phyloP scores from a whole-genome alignment of 2,888 invertebrate species.

The Oscheius sp. region DNA sequence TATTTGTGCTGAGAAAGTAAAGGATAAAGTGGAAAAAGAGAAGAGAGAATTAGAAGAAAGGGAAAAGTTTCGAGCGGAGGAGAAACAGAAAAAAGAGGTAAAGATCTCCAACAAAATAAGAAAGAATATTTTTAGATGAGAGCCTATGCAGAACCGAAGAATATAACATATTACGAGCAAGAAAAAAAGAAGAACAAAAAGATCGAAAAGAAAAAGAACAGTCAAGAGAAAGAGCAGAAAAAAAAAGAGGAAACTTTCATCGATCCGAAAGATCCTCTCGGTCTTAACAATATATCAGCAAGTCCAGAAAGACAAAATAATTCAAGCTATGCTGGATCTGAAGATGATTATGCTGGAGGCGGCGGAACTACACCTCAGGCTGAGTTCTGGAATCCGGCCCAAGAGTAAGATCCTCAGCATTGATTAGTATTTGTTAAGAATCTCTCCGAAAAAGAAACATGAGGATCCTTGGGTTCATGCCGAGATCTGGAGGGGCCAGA shows the following conservation, averaged over 20 bases:
- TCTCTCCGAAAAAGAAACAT: too few species aligned
- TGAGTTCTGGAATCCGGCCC: background rate
- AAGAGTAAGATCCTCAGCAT: background rate
- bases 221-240: background rate
- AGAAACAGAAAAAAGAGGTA: slow-evolving; percentile 22
- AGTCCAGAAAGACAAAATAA: background rate
- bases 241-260: background rate
- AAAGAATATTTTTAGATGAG: background rate
- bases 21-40: slow-evolving; percentile 25
- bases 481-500: slow-evolving; percentile 36
- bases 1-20: slow-evolving; percentile 42
- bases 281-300: background rate
- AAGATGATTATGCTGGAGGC: slow-evolving; percentile 5
- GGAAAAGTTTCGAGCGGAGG: slow-evolving; percentile 28
- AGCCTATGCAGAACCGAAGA: background rate
- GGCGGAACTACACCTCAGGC: too few species aligned
- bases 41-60: slow-evolving; percentile 31
- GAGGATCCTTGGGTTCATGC: too few species aligned
- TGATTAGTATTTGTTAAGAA: too few species aligned
- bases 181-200: too few species aligned
- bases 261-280: slow-evolving; percentile 8
- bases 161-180: too few species aligned
- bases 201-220: background rate
- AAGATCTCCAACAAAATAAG: background rate
- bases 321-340: background rate